Base-by-base conservation (phyloP, 2,888 invertebrate species). In the Pristionchus arcanus region DNA sequence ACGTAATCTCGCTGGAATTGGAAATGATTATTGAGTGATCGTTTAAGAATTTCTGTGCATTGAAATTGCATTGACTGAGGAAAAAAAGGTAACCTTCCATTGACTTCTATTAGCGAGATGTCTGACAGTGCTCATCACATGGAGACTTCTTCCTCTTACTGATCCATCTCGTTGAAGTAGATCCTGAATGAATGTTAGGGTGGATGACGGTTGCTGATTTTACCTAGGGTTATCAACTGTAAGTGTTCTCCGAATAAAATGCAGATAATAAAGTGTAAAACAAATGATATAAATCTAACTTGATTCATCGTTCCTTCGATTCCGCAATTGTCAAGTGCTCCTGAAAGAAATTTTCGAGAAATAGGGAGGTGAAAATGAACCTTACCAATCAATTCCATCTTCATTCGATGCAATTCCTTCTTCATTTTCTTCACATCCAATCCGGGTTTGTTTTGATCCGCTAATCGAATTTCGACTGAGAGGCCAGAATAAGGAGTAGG, bases 401-500 rank as follows among this genome's bases (percentile, higher is more conserved):
- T 81, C 89, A 89, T 89, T 63, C 89, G 37, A 68, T 89, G 89
- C 28, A 89, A 68, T 53, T 89, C 89, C 66, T 53, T 83, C 66
- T 42, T 55, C 81, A 89, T 89, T 19, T 16, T 66, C n/a, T 49
- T 71, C 34, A 89, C 53, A 49, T 89, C 89, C 21, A 68, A 19
- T n/a, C 42, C 42, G 7, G 87, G 68, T 37, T 42, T 42, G 3
- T 42, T 66, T 19, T 81, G 81, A 81, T 81, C 81, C 3, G 16
- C 49, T n/a, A 87, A 7, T 68, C 87, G 37, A 49, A 87, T 87
- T 21, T 87, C 49, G 16, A 87, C 87, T 11, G 87, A 87, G 11
- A 87, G 49, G 42, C 87, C 87, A 21, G 87, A 87, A 5, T 68
- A n/a, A 5, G 63, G 66, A 37, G 85, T 63, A 1, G 31, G 84